Percentiles rank a stretch among this genome's conserved stretches.
phyloP scores from a whole-genome alignment of 2,797 vertebrate species.

The Garrulus glandarius region DNA sequence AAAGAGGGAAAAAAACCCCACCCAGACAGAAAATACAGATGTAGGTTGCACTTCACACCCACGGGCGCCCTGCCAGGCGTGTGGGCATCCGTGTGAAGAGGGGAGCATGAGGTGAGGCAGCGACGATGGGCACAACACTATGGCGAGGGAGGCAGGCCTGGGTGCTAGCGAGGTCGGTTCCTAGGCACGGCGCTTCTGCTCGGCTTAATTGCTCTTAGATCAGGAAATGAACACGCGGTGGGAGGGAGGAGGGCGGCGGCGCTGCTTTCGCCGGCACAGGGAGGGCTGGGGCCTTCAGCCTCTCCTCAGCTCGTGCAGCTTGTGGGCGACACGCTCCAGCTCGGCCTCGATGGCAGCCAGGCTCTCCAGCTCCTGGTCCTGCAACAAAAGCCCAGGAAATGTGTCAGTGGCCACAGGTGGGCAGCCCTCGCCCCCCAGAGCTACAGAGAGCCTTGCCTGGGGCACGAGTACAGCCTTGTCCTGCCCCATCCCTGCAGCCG shows the following conservation, averaged over 20 bases:
- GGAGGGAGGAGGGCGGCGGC: neutral
- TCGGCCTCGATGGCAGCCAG: conserved; percentile 92
- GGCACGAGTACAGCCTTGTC: rapidly evolving
- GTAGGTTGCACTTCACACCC: neutral
- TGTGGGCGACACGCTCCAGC: conserved; percentile 89
- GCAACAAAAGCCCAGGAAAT: neutral
- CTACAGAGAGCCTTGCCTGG: neutral
- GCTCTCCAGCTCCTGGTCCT: conserved; percentile 89
- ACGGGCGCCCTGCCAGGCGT: neutral
- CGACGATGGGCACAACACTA: neutral
- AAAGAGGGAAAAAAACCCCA: neutral
- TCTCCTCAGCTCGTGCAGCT: conserved; percentile 85
- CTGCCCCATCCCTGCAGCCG: neutral
- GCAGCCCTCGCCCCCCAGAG: neutral
- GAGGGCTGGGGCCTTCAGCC: conserved; percentile 39
- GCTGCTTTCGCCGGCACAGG: neutral
- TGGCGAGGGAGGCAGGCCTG: conserved; percentile 11
- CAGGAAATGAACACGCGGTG: neutral
- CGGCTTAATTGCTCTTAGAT: neutral
- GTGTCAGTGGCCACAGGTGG: rapidly evolving
- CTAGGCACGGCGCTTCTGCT: conserved; percentile 33
- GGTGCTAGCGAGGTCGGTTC: neutral
- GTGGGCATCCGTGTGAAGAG: neutral
- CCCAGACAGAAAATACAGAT: conserved; percentile 12
- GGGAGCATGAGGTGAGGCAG: conserved; percentile 10